Percentiles rank a stretch among this genome's conserved stretches.
phyloP scores from a whole-genome alignment of 2,888 invertebrate genomes.

The Stenchaetothrips biformis region DNA sequence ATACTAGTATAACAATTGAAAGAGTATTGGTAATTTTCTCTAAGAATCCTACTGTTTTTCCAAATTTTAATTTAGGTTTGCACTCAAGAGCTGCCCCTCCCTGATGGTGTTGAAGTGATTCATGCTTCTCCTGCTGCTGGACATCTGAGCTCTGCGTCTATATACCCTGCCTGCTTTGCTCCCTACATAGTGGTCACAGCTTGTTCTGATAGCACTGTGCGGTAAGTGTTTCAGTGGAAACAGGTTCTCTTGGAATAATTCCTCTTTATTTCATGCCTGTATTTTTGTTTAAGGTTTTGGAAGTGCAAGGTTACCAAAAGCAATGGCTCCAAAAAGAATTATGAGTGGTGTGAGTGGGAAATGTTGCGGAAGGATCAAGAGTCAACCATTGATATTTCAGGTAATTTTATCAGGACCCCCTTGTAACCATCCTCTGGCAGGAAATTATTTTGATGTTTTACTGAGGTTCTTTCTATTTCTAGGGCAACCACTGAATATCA shows the following conservation, averaged over 20 bases:
- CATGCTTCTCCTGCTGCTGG: conserved; percentile 95
- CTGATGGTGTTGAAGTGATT: conserved; percentile 85
- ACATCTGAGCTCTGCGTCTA: conserved; percentile 93
- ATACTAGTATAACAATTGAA: background rate
- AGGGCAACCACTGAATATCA: conserved; percentile 85
- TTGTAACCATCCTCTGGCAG: background rate
- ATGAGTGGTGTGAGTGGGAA: conserved; percentile 84
- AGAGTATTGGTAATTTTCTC: background rate
- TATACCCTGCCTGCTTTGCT: conserved; percentile 97
- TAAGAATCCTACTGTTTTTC: background rate
- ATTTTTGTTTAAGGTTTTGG: conserved; percentile 64
- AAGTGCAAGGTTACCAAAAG: conserved; percentile 63
- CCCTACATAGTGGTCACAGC: conserved; percentile 95
- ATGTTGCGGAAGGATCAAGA: conserved; percentile 70
- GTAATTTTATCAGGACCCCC: conserved; percentile 44
- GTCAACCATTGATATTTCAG: conserved; percentile 68
- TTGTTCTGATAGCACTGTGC: conserved; percentile 85
- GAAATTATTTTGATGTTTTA: conserved; percentile 31
- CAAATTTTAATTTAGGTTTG: conserved; percentile 57
- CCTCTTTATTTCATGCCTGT: background rate
- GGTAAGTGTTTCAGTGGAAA: conserved; percentile 44
- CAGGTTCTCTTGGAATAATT: background rate
- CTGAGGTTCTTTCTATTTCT: conserved; percentile 40
- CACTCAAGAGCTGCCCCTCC: conserved; percentile 79
- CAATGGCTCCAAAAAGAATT: conserved; percentile 50